These are phyloP conservation scores for Apotomis capreana DNA, from an alignment of 2,888 invertebrate genomes.

Conservation along the genomic window DNA sequence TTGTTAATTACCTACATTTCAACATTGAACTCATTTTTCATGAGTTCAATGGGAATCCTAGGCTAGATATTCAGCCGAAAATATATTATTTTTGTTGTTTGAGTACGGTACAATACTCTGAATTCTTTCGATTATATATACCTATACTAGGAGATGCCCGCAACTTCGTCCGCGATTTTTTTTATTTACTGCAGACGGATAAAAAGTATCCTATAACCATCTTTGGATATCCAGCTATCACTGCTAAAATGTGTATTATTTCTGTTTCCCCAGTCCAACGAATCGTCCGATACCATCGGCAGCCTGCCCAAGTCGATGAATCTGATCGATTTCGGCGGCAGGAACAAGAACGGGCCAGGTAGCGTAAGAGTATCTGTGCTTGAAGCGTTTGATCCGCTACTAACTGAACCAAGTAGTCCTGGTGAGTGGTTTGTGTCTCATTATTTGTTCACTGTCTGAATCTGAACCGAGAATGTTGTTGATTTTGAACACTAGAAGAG, in stretches of 20 bases:
- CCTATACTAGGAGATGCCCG: too few relatives aligned
- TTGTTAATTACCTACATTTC: too few relatives aligned
- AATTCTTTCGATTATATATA: too few relatives aligned
- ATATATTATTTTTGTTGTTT: too few relatives aligned
- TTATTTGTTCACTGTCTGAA: constrained; percentile 33
- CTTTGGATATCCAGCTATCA: too few relatives aligned
- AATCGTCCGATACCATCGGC: constrained; percentile 69
- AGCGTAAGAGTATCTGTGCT: constrained; percentile 87
- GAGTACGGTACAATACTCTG: too few relatives aligned
- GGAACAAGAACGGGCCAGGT: constrained; percentile 64
- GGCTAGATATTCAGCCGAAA: too few relatives aligned
- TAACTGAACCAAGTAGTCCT: constrained; percentile 84
- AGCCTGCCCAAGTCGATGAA: constrained; percentile 71
- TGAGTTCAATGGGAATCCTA: too few relatives aligned
- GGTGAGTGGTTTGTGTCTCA: constrained; percentile 79
- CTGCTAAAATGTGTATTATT: neutral
- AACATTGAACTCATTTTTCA: too few relatives aligned
- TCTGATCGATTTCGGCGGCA: constrained; percentile 76
- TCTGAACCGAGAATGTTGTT: constrained; percentile 3
- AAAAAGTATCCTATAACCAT: too few relatives aligned
- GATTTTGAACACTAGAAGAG: neutral
- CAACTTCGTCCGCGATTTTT: too few relatives aligned
- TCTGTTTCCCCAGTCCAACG: constrained; percentile 66
- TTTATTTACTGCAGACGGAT: too few relatives aligned
- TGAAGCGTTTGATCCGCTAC: constrained; percentile 94